A percentile compares a stretch with the other conserved stretches of the same genome.
phyloP scores from a whole-genome alignment of 2,888 invertebrate genomes.

The Synanthedon vespiformis region DNA sequence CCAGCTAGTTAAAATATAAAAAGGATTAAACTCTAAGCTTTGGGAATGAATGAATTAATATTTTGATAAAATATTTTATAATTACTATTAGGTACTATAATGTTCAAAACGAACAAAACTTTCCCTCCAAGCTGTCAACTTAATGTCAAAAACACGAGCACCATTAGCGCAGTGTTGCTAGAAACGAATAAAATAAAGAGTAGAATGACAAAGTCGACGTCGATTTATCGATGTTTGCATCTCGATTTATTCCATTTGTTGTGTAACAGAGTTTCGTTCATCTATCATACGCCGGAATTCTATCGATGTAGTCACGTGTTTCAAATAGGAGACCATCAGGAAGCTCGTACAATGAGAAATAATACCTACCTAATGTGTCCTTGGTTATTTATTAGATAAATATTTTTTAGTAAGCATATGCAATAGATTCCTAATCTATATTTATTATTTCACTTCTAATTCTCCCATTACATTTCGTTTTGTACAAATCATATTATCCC shows the following conservation, averaged over 20 bases:
- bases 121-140: conserved; percentile 25
- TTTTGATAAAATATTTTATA: no score
- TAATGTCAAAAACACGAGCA: conserved; percentile 30
- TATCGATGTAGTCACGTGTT: conserved; percentile 23
- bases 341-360: conserved; percentile 2
- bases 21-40: no score
- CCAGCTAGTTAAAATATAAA: no score
- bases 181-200: conserved; percentile 31
- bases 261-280: conserved; percentile 32
- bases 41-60: no score
- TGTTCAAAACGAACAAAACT: neutral
- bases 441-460: no score
- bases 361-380: no score
- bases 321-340: conserved; percentile 15
- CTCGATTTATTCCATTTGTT: conserved; percentile 48
- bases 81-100: no score
- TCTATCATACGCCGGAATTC: conserved; percentile 34
- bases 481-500: no score
- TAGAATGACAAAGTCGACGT: conserved; percentile 44
- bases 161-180: conserved; percentile 37
- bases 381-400: no score
- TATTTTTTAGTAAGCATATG: no score
- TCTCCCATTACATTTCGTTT: no score
- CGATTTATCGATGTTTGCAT: conserved; percentile 37
- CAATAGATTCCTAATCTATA: no score